phyloP scores from a whole-genome alignment of 1,140 invertebrate species.

The Drosophila oshimai region DNA sequence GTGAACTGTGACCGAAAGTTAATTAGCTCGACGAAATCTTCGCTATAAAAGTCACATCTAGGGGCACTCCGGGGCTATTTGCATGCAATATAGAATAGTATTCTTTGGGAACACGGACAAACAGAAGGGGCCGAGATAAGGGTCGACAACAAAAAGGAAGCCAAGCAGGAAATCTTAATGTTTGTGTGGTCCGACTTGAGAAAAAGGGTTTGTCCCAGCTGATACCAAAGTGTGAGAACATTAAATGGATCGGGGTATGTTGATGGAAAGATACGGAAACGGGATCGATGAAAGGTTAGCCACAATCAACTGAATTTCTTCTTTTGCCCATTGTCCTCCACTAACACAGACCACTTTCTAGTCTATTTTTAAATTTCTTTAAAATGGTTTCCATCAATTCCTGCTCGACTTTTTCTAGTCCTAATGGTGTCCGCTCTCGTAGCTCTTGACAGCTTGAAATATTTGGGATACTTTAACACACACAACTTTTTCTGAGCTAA shows the following conservation, averaged over 20 bases:
- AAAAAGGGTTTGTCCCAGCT: constrained; percentile 35
- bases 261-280: neutral
- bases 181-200: constrained; percentile 22
- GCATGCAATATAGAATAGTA: constrained; percentile 2
- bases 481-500: constrained; percentile 38
- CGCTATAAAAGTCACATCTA: constrained; percentile 18
- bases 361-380: neutral
- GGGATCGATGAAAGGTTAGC: neutral
- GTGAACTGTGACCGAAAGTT: constrained; percentile 78
- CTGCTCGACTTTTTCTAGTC: neutral
- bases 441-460: constrained; percentile 55
- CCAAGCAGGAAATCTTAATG: constrained; percentile 50
- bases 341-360: neutral
- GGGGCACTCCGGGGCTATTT: constrained; percentile 27
- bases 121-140: constrained; percentile 38
- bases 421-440: constrained; percentile 1
- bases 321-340: neutral
- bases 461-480: constrained; percentile 51
- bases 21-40: constrained; percentile 70
- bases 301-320: neutral
- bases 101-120: neutral
- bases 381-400: neutral
- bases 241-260: neutral
- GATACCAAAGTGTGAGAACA: constrained; percentile 17
- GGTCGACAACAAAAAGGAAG: constrained; percentile 38